Percentiles rank a stretch among this genome's conserved stretches.
Conservation (phyloP, 2,797 vertebrate genomes). For the Brotogeris chrysoptera region DNA sequence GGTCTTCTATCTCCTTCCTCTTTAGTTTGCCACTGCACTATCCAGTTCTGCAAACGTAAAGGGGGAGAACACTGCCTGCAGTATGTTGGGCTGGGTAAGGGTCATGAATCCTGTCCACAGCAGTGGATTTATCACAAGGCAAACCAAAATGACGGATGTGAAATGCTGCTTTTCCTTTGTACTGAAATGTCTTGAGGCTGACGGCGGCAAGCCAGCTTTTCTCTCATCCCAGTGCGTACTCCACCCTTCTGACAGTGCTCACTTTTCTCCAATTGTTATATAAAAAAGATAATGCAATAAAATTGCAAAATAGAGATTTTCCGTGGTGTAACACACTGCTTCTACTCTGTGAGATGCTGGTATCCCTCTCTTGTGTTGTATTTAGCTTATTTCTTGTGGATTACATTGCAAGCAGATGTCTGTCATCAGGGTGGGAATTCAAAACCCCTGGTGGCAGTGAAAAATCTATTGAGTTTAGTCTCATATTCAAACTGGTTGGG, state of each 20-base stretch:
- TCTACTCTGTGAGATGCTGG: background rate
- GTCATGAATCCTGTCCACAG: background rate
- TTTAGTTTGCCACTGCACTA: background rate
- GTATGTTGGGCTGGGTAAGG: background rate
- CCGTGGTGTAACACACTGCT: background rate
- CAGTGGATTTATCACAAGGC: conserved; percentile 15
- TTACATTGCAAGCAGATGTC: background rate
- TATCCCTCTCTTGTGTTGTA: background rate
- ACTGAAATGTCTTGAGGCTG: conserved; percentile 43
- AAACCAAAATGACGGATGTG: background rate
- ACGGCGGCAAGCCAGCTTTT: conserved; percentile 21
- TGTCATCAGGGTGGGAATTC: background rate
- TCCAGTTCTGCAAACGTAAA: conserved; percentile 2
- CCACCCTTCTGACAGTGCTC: conserved; percentile 68
- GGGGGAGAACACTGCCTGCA: background rate
- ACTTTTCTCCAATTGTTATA: conserved; percentile 59
- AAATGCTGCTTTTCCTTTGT: conserved; percentile 20
- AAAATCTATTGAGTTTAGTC: background rate
- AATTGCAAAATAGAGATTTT: conserved; percentile 49
- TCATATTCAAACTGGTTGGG: background rate
- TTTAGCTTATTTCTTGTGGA: background rate
- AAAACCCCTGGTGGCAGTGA: background rate
- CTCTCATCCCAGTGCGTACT: conserved; percentile 51
- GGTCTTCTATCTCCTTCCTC: background rate
- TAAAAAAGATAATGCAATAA: conserved; percentile 63